Percentiles rank a stretch among this genome's conserved stretches.
These are phyloP conservation scores for Nomada lathburiana DNA, from an alignment of 2,888 invertebrate genomes.

Conservation along the genomic window DNA sequence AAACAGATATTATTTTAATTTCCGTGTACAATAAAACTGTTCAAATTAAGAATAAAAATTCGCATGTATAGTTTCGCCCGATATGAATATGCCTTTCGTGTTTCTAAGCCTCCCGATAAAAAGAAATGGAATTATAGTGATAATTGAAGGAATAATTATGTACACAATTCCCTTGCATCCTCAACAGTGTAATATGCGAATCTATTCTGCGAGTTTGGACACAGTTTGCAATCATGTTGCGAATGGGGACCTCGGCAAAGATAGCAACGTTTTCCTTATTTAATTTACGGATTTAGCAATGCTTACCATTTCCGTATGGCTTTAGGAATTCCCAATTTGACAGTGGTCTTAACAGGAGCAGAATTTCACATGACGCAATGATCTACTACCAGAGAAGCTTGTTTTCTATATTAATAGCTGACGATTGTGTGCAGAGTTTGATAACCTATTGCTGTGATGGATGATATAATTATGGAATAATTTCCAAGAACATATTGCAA, in stretches of 20 bases:
- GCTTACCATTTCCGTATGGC: not conserved
- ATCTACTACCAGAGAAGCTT: not conserved
- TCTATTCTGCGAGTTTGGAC: no score
- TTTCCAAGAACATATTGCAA: not conserved
- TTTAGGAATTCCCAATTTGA: conserved; percentile 9
- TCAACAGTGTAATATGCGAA: not conserved
- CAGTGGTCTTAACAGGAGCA: not conserved
- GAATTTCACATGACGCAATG: not conserved
- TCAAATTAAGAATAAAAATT: no score
- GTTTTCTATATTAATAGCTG: not conserved
- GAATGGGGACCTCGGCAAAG: not conserved
- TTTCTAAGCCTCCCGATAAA: not conserved
- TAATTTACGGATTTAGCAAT: not conserved
- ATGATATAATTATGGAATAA: not conserved
- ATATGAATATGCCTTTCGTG: not conserved
- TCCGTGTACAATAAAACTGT: no score
- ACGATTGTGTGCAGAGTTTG: not conserved
- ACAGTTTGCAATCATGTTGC: no score
- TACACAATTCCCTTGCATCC: not conserved
- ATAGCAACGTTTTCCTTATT: conserved; percentile 16
- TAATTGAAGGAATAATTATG: not conserved
- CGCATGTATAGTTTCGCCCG: no score
- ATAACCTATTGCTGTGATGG: not conserved
- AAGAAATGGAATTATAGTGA: not conserved
- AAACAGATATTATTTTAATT: no score